Conservation (phyloP, 2,797 vertebrate genomes). For the Melanotaenia pygmaea region DNA sequence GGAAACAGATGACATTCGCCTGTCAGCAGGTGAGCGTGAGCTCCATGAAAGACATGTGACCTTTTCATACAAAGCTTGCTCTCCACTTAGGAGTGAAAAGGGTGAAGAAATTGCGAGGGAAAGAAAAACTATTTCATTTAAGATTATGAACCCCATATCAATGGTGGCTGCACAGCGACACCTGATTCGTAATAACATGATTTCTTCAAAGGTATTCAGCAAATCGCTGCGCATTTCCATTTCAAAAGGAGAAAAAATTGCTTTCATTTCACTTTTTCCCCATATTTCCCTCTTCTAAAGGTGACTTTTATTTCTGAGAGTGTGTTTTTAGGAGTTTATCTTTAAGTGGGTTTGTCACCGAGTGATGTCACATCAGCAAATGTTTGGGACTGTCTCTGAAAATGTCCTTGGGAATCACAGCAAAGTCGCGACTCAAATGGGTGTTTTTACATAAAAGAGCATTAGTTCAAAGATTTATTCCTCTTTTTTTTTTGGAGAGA, state of each 20-base stretch:
- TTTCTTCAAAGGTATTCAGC: constrained; percentile 91
- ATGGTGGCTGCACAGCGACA: constrained; percentile 80
- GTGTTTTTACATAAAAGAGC: constrained; percentile 38
- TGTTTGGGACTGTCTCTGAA: constrained; percentile 60
- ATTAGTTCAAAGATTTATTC: constrained; percentile 23
- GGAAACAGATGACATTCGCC: constrained; percentile 67
- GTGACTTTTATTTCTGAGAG: constrained; percentile 78
- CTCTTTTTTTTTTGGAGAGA: constrained; percentile 1
- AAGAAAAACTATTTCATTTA: constrained; percentile 82
- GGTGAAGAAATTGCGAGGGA: constrained; percentile 66
- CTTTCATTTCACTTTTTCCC: constrained; percentile 83
- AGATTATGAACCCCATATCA: constrained; percentile 84
- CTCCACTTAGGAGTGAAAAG: constrained; percentile 71
- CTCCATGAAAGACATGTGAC: constrained; percentile 68
- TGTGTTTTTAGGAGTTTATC: constrained; percentile 77
- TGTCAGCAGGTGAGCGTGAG: constrained; percentile 67
- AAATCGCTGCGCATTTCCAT: constrained; percentile 89
- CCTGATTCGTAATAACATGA: constrained; percentile 91
- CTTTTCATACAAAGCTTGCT: constrained; percentile 75
- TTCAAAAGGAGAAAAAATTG: constrained; percentile 92
- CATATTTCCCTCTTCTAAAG: constrained; percentile 62
- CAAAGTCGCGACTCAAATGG: constrained; percentile 53
- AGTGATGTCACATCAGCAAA: constrained; percentile 70
- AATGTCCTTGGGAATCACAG: constrained; percentile 68
- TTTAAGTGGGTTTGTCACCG: constrained; percentile 72